Percentiles rank a stretch among this genome's conserved stretches.
phyloP scores from a whole-genome alignment of 2,797 vertebrate genomes.

The Bucorvus abyssinicus region DNA sequence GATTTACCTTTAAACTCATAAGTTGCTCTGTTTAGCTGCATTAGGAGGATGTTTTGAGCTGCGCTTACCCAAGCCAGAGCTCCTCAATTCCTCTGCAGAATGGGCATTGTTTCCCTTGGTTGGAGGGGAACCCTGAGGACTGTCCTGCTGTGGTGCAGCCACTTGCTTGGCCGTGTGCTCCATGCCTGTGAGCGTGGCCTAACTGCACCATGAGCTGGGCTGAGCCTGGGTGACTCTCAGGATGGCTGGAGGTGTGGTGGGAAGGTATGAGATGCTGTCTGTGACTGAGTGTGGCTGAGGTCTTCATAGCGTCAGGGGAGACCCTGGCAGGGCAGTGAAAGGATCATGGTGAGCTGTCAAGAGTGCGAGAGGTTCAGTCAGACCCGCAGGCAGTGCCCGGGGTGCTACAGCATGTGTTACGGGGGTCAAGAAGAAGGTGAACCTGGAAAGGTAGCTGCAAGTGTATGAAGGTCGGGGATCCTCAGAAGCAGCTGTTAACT shows the following conservation, averaged over 20 bases:
- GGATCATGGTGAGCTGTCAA: background rate
- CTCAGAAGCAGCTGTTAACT: slow-evolving; percentile 76
- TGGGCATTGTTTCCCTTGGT: background rate
- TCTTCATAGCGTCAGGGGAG: background rate
- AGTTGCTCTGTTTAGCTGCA: background rate
- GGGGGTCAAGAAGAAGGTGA: background rate
- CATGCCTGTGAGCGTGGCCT: background rate
- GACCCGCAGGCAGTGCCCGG: rapidly evolving
- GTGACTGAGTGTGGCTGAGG: background rate
- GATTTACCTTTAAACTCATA: background rate
- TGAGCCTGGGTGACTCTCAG: background rate
- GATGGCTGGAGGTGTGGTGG: background rate
- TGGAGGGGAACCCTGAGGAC: background rate
- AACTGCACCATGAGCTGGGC: background rate
- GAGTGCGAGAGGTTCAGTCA: background rate
- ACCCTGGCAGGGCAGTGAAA: background rate
- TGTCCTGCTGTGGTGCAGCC: background rate
- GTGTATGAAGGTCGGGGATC: background rate
- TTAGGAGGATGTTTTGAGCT: background rate
- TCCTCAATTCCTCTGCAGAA: background rate
- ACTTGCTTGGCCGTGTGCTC: background rate
- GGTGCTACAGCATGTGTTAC: background rate
- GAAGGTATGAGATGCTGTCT: background rate
- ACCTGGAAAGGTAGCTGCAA: background rate
- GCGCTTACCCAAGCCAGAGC: background rate